Evolutionary conservation across 2,797 vertebrate genomes (phyloP).

Genomic region (Eurystomus glaucurus): DNA sequence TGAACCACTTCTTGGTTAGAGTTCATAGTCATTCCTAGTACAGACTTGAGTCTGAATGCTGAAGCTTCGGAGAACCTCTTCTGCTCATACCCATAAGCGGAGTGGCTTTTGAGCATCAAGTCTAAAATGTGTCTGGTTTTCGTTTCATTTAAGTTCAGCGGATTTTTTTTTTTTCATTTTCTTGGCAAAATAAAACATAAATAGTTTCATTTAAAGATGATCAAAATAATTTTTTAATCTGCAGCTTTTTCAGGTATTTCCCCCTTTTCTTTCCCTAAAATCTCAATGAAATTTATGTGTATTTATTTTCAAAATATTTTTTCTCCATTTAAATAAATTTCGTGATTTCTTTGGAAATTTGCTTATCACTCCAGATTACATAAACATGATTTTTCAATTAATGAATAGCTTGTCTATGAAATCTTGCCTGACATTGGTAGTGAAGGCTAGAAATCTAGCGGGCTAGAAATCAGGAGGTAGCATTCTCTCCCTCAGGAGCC

Average conservation of each 20-base stretch:
- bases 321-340: neutral
- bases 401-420: neutral
- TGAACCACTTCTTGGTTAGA: neutral
- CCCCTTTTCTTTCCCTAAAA: neutral
- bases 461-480: neutral
- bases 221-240: neutral
- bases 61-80: neutral
- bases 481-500: neutral
- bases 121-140: neutral
- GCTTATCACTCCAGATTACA: neutral
- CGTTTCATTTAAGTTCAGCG: neutral
- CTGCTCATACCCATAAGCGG: neutral
- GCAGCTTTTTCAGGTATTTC: neutral
- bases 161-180: neutral
- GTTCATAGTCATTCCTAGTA: neutral
- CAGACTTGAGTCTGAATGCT: neutral
- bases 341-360: neutral
- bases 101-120: neutral
- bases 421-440: neutral
- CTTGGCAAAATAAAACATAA: neutral
- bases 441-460: neutral
- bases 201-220: neutral
- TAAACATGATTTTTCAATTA: neutral
- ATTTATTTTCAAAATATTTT: neutral
- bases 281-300: rapidly evolving